A percentile compares a stretch with the other conserved stretches of the same genome.
phyloP scores from a whole-genome alignment of 2,797 vertebrate genomes.

The Falco cherrug region DNA sequence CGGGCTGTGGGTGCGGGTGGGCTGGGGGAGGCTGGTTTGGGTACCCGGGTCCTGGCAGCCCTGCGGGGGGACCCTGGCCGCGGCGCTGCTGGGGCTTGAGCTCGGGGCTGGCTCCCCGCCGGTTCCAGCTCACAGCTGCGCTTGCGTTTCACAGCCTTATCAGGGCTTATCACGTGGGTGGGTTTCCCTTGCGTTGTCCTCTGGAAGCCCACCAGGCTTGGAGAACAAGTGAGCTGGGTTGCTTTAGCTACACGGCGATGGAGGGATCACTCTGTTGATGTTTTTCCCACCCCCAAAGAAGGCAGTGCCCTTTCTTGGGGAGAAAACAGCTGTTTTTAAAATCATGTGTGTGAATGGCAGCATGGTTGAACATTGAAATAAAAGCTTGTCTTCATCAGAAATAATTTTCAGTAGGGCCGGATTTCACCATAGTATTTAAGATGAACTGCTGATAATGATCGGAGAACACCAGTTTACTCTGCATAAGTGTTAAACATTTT shows the following conservation, averaged over 20 bases:
- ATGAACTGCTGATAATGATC: not conserved
- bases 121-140: not conserved
- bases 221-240: not conserved
- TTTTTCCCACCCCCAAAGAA: fast-evolving
- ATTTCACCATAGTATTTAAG: not conserved
- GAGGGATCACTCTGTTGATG: not conserved
- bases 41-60: not conserved
- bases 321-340: not conserved
- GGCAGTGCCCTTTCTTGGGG: not conserved
- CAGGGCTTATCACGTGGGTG: not conserved
- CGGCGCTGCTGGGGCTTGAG: not conserved
- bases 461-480: not conserved
- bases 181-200: not conserved
- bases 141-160: not conserved
- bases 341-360: not conserved
- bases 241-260: not conserved
- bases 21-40: not conserved
- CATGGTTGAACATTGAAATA: not conserved
- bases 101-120: not conserved
- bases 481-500: not conserved
- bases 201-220: not conserved
- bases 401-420: not conserved
- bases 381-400: not conserved
- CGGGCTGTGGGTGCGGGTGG: not conserved
- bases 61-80: not conserved